Conservation (phyloP, 2,113 vertebrate species). For the Austrofundulus limnaeus region DNA sequence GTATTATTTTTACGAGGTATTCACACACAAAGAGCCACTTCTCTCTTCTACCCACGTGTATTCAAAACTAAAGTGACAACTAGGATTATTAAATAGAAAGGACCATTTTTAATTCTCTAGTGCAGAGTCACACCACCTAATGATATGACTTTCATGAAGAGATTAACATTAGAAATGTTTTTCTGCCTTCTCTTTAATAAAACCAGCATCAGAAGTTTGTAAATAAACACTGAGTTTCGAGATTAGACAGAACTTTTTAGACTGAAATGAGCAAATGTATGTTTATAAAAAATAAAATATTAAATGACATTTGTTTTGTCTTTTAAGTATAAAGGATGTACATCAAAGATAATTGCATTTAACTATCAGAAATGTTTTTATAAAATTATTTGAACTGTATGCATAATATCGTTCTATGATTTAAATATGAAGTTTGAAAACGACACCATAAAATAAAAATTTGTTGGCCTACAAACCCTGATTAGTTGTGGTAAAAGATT, state of each 20-base stretch:
- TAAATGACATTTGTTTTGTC: too few relatives aligned
- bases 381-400: neutral
- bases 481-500: constrained; percentile 40
- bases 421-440: constrained; percentile 1
- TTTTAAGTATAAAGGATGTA: neutral
- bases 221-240: neutral
- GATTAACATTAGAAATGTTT: neutral
- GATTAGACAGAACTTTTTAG: too few relatives aligned
- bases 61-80: neutral
- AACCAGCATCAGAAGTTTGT: neutral
- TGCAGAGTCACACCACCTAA: neutral
- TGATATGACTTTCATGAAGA: neutral
- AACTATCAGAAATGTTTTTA: neutral
- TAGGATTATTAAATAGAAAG: too few relatives aligned
- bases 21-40: neutral
- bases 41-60: neutral
- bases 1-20: neutral
- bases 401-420: neutral
- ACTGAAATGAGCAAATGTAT: too few relatives aligned
- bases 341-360: neutral
- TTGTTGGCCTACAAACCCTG: constrained; percentile 10
- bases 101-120: too few relatives aligned
- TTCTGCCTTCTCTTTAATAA: neutral
- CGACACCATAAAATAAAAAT: neutral
- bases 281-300: too few relatives aligned